phyloP scores from a whole-genome alignment of 2,113 vertebrate species.

The Collichthys lucidus region DNA sequence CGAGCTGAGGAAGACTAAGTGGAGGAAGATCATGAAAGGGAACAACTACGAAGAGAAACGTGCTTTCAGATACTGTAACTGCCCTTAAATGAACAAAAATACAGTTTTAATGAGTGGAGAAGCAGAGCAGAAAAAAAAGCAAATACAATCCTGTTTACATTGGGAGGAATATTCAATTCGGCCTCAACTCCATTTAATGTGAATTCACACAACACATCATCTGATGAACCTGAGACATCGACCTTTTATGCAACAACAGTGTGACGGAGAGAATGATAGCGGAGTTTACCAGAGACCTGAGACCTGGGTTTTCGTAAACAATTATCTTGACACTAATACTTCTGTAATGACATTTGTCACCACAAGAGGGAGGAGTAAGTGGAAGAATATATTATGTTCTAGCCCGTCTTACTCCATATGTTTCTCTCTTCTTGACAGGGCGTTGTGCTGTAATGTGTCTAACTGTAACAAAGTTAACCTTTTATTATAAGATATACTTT shows the following conservation, averaged over 20 bases:
- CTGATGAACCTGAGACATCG: neutral
- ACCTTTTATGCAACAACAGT: neutral
- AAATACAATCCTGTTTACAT: too few relatives aligned
- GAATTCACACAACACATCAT: neutral
- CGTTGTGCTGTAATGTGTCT: neutral
- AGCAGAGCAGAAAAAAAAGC: neutral
- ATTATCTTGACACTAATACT: neutral
- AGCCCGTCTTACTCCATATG: neutral
- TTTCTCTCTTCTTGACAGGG: neutral
- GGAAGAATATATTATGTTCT: neutral
- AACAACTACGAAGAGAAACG: constrained; percentile 3
- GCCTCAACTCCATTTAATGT: neutral
- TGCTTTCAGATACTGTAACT: neutral
- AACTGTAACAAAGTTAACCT: neutral
- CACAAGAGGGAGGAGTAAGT: constrained; percentile 65
- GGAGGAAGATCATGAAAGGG: neutral
- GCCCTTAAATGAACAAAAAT: neutral
- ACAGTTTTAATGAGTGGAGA: neutral
- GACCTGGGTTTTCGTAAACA: constrained; percentile 1
- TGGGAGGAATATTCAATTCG: neutral
- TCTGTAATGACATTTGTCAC: constrained; percentile 41
- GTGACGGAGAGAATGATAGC: neutral
- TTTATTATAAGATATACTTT: neutral
- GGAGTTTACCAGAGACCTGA: constrained; percentile 1
- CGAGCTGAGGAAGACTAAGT: constrained; percentile 18